Base-by-base conservation (phyloP, 2,888 invertebrate genomes). In the Mermis nigrescens region DNA sequence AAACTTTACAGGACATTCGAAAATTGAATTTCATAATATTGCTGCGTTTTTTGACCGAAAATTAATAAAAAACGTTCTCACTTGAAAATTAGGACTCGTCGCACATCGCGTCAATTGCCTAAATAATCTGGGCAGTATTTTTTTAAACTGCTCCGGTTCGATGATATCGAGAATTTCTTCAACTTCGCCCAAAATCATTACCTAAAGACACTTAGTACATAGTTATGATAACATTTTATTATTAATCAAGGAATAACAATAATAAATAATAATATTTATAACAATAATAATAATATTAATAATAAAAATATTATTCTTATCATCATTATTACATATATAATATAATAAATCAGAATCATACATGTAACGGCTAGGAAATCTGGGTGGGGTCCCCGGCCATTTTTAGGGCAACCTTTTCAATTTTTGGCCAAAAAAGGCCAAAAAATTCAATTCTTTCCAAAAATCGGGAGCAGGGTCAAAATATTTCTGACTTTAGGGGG, bases 101-200 rank as follows among this genome's bases (percentile, higher is more conserved):
- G 99, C 95, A 78, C 95, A 99, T 80, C 87, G 88, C 70, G 98
- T 85, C 76, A 99, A 86, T 81, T 98, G 95, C 76, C 86, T 85
- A 79, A 98, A 99, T 67, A 98, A 80, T 64, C 92, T 88, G 75
- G 87, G 89, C 80, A 95, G 94, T 72, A 99, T 90, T 80, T 91
- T 92, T 73, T 85, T 85, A 80, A 99, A 99, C 78, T 99, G 94
- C 68, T 86, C 85, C 68, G 95, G 95, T 79, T 99, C 98, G 78
- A 98, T 95, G 67, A 99, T 95, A 77, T 99, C 98, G 75, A 99
- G 80, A 70, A 99, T 90, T 78, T 99, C 98, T 77, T 99, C 98
- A 68, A 98, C 84, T 79, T 99, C 98, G 63, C 94, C 94, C 74
- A 98, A 82, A 79, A 95, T 98, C 95, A 98, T 98, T 66, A 98